Evolutionary conservation across 2,888 invertebrate genomes (phyloP).

Genomic region (Pogonocherus hispidulus): DNA sequence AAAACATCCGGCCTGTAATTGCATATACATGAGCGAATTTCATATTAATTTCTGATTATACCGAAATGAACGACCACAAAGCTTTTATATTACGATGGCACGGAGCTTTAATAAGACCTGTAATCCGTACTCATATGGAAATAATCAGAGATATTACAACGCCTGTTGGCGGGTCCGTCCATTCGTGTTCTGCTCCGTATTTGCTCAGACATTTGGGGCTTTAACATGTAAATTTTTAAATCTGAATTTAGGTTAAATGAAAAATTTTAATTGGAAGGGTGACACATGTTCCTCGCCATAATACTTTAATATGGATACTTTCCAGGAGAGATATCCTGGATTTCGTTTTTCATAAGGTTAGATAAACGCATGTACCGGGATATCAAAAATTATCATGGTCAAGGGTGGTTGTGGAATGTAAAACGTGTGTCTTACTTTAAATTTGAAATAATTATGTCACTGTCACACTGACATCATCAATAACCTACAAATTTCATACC

Average conservation of each 20-base stretch:
- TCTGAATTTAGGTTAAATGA: constrained; percentile 49
- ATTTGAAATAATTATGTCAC: too few relatives aligned
- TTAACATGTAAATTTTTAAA: constrained; percentile 55
- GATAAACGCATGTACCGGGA: not conserved
- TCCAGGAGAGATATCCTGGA: constrained; percentile 17
- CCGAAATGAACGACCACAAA: constrained; percentile 69
- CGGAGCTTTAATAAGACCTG: constrained; percentile 68
- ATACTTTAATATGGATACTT: constrained; percentile 29
- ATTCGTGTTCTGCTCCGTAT: constrained; percentile 44
- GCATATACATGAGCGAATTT: constrained; percentile 70
- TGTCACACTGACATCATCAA: too few relatives aligned
- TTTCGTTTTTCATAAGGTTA: not conserved
- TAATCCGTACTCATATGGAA: constrained; percentile 68
- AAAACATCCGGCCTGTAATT: constrained; percentile 68
- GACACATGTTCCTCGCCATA: constrained; percentile 39
- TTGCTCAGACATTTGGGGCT: constrained; percentile 51
- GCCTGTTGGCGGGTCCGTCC: constrained; percentile 55
- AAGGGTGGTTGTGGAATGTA: too few relatives aligned
- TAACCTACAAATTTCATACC: too few relatives aligned
- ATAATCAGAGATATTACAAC: constrained; percentile 66
- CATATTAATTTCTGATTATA: constrained; percentile 71
- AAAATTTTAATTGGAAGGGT: constrained; percentile 50
- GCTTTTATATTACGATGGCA: constrained; percentile 68
- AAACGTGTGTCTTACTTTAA: too few relatives aligned
- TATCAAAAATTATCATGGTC: too few relatives aligned